Evolutionary conservation across 1,140 invertebrate genomes (phyloP), one percentile per base, ranked within the genome.

Genomic region (Eumaeus atala): DNA sequence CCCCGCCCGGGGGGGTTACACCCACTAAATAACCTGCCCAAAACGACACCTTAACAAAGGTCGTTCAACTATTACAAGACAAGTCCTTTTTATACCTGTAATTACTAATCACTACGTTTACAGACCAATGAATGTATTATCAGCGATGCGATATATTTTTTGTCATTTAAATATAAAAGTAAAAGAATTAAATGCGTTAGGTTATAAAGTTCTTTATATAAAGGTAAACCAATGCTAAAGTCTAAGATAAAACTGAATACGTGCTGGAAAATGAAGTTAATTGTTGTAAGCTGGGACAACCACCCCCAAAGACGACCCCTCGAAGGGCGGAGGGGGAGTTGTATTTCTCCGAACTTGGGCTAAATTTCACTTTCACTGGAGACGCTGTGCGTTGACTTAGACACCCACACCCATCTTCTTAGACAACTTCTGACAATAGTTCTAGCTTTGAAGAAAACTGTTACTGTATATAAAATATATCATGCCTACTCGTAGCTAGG

Each of bases 361-460:
- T 80, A 87, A 87, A 84, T 87, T 87, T 87, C 84, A 84, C 84
- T 87, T 87, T 87, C 84, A 80, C 74, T 76, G 72, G 84, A 84
- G 84, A 86, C 74, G 79, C 62, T 83, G 74, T 84, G 80, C 79
- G 83, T 86, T 77, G 70, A 81, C 70, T 75, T 77, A 83, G 61
- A 75, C 78, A 70, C 80, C 80, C 79, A 76, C 76, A 54, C 51
- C 57, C 52, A 68, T 71, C 70, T 66, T 48, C 65, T 64, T 62
- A 51, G 51, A 9, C 67, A 77, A 77, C 72, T 80, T 76, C 60
- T 63, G 54, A 63, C 73, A 72, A 76, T 80, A 68, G 62, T 71
- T 66, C 64, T 60, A 40, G 33, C 51, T 53, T 53, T 7, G 4
- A 44, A 28, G 9, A 33, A 44, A 44, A 34, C 14, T 53, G 12